Evolutionary conservation across 2,888 invertebrate species (phyloP), one percentile per base, ranked within the genome.

Genomic region (Amblyjoppa fuscipennis): DNA sequence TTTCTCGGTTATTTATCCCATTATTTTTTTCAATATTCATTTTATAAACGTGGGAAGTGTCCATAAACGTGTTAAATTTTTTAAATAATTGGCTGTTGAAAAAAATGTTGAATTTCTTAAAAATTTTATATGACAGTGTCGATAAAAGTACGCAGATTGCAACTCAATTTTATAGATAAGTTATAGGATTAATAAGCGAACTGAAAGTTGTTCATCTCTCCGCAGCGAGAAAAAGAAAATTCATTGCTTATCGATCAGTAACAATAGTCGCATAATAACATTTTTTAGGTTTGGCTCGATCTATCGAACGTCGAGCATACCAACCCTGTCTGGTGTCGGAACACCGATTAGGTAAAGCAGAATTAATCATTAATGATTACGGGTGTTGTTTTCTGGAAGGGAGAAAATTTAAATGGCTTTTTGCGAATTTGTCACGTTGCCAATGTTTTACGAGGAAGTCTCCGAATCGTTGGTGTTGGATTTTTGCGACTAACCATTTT

Each of bases 231-330:
- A 71, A 71, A 51, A 76, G 71, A 25, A 69, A 41, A 64, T 59
- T 74, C 41, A 81, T 81, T 80, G 83, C 83, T 79, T 84, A 84
- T 73, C 75, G 59, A 87, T 81, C 66, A 68, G 70, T 84, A 82
- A 83, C 83, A 81, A 87, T 80, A 87, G 86, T 85, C 71, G 84
- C 84, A 49, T 83, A 69, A 86, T 89, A 91, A 92, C 90, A 90
- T 92, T 92, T 91, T 91, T 92, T 95, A 95, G 95, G 95, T 95
- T 95, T 93, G 94, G 97, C 95, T 96, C 96, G 95, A 97, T 98
- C 96, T 97, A 97, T 96, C 96, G 98, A 96, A 97, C 98, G 93
- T 98, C 97, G 95, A 98, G 98, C 95, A 98, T 98, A 96, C 98
- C 98, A 94, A 97, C 97, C 95, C 96, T 98, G 95, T 96, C 96